Base-by-base conservation (phyloP, 2,888 invertebrate species). In the Schizotus pectinicornis region DNA sequence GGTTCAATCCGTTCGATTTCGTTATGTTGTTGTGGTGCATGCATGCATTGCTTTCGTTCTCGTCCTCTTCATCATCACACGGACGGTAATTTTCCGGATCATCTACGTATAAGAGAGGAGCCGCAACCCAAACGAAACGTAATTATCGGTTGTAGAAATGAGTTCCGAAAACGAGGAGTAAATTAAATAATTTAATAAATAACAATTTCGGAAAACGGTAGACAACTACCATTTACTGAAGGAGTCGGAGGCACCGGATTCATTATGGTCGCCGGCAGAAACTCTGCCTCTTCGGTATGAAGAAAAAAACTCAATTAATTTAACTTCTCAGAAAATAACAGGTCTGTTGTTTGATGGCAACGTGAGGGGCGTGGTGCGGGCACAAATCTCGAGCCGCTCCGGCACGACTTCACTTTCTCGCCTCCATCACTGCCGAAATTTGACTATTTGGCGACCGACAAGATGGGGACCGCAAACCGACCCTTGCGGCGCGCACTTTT, bases 291-390 rank as follows among this genome's bases (percentile, higher is more conserved):
- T 42, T 50, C 41, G 42, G 38, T 42, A 39, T 34, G 45, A 51
- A 41, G 11, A 43, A 59, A 56, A 58, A 60, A 52, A 78, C 74
- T 76, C 76, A 77, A 78, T 77, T 78, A 78, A 78, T 78, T 76
- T 77, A 75, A 74, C 74, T 75, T 71, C 74, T 71, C 65, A 69
- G 77, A 78, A 77, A 78, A 78, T 78, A 79, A 78, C 75, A 78
- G 78, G 77, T 74, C 74, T 71, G 60, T 68, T 64, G 70, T 65
- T 67, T 67, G 70, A 64, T 62, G 68, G 67, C 67, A 68, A 61
- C 64, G 62, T 64, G 59, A 62, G 61, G 64, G 71, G 71, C 68
- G 71, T 71, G 71, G 63, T 64, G 59, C 56, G 50, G 59, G 62
- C 64, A 67, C 67, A 58, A 66, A 61, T 60, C 58, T 50, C 54